phyloP scores from a whole-genome alignment of 2,888 invertebrate genomes.

The Iselma pallidipennis region DNA sequence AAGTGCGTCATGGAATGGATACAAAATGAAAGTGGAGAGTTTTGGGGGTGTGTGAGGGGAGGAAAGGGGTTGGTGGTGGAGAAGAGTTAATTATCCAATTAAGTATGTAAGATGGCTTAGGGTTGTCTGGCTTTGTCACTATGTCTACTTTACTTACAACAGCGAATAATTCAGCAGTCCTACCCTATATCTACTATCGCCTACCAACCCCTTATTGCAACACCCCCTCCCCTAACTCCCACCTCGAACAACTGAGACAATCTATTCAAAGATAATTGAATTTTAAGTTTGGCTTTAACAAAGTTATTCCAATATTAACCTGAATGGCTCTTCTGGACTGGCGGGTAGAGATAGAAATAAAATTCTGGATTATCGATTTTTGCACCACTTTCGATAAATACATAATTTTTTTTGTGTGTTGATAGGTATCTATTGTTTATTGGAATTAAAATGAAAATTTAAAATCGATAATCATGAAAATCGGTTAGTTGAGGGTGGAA shows the following conservation, averaged over 20 bases:
- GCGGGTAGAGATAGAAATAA: not conserved
- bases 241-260: not conserved
- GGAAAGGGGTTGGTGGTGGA: not conserved
- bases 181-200: not conserved
- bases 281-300: not conserved
- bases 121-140: constrained; percentile 12
- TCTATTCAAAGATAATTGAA: not conserved
- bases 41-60: not conserved
- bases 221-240: not conserved
- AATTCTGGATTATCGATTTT: no score
- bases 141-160: constrained; percentile 5
- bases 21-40: no score
- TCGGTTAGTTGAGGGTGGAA: no score
- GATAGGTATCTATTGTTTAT: no score
- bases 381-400: constrained; percentile 6
- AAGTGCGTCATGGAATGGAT: not conserved
- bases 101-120: constrained; percentile 18
- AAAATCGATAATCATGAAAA: no score
- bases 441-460: no score
- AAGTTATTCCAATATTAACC: not conserved
- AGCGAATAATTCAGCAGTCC: constrained; percentile 9
- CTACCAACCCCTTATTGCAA: not conserved
- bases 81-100: constrained; percentile 13
- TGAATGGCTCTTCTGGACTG: not conserved
- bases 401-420: no score